Conservation (phyloP, 2,797 vertebrate genomes). For the Brachyrhaphis roseni region DNA sequence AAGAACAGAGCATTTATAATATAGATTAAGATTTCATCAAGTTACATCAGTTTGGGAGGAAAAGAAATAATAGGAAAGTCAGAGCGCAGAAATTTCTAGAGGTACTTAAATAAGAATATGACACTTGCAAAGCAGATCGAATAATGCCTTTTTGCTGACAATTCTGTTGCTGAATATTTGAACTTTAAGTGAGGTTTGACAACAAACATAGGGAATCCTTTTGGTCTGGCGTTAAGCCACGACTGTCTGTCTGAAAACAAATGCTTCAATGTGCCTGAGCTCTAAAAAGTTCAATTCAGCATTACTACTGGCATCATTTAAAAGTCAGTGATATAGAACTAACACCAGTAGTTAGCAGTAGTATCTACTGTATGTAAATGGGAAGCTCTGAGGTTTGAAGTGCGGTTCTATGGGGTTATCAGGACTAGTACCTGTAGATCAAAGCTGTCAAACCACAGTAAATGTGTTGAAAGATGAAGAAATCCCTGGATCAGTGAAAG, state of each 20-base stretch:
- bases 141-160: conserved; percentile 23
- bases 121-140: conserved; percentile 28
- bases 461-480: not conserved
- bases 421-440: not conserved
- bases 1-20: not conserved
- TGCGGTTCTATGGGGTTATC: not conserved
- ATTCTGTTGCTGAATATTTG: conserved; percentile 40
- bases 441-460: not conserved
- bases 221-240: not conserved
- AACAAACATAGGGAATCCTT: not conserved
- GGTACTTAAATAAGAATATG: not conserved
- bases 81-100: not conserved
- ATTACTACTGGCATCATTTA: not conserved
- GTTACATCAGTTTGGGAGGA: conserved; percentile 3
- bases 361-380: not conserved
- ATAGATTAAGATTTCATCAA: conserved; percentile 15
- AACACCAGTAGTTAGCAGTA: not conserved
- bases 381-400: not conserved
- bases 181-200: conserved; percentile 7
- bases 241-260: not conserved
- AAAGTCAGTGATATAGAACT: not conserved
- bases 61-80: not conserved
- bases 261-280: not conserved
- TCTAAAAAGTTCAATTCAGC: not conserved
- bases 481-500: not conserved